phyloP scores from a whole-genome alignment of 2,888 invertebrate species.

The Brenthis daphne region DNA sequence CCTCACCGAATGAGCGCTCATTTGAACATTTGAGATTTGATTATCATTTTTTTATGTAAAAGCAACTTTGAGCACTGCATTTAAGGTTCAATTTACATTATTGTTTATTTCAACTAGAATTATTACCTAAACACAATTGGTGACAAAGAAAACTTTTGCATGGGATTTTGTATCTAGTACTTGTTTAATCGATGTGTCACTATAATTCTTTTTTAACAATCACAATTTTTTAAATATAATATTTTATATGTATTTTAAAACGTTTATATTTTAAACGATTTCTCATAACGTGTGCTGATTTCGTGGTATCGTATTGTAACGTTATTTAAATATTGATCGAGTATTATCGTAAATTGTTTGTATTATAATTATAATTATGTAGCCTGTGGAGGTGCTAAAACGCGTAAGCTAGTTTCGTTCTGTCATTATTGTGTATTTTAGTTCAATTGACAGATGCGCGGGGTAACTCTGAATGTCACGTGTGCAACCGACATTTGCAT shows the following conservation, averaged over 20 bases:
- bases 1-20: too few species aligned
- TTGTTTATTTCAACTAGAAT: too few species aligned
- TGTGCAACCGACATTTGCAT: conserved; percentile 17
- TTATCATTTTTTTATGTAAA: too few species aligned
- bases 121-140: too few species aligned
- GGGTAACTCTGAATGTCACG: conserved; percentile 24
- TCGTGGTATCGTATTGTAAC: conserved; percentile 59
- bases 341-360: conserved; percentile 47
- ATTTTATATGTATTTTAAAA: conserved; percentile 44
- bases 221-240: conserved; percentile 65
- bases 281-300: conserved; percentile 58
- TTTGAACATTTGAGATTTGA: too few species aligned
- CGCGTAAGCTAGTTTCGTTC: conserved; percentile 58
- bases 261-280: conserved; percentile 46
- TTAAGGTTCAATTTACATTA: too few species aligned
- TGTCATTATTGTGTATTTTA: conserved; percentile 58
- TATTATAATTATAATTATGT: conserved; percentile 46
- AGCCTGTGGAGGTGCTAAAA: conserved; percentile 78
- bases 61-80: too few species aligned
- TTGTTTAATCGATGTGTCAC: conserved; percentile 41
- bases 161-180: too few species aligned
- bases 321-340: conserved; percentile 53
- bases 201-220: conserved; percentile 59
- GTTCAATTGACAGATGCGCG: conserved; percentile 53
- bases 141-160: too few species aligned